phyloP scores from a whole-genome alignment of 2,888 invertebrate genomes.

The Lasioglossum marginatum region DNA sequence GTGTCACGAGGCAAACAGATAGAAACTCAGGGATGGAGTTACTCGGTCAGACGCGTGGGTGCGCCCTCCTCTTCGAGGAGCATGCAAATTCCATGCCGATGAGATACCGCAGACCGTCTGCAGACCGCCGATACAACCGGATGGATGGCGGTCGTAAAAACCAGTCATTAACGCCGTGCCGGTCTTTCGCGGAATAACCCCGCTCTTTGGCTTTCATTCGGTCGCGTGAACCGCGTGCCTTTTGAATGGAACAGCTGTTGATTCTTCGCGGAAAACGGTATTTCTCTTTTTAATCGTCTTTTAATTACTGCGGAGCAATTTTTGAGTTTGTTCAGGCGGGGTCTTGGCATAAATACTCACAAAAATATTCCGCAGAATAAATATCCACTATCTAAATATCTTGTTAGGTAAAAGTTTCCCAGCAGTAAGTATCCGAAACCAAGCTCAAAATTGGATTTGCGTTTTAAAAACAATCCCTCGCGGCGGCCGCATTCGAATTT shows the following conservation, averaged over 20 bases:
- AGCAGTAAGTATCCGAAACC: neutral
- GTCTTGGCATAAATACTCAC: neutral
- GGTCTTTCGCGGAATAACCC: constrained; percentile 29
- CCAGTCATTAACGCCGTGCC: constrained; percentile 27
- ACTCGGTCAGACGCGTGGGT: constrained; percentile 55
- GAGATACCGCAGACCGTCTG: constrained; percentile 53
- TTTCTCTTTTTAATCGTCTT: neutral
- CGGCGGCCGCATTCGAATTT: neutral
- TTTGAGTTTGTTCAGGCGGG: neutral
- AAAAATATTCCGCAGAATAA: neutral
- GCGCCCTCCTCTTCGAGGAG: constrained; percentile 57
- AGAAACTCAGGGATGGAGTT: constrained; percentile 68
- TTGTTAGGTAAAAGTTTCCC: neutral
- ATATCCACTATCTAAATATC: neutral
- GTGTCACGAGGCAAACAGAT: constrained; percentile 47
- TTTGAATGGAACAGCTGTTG: neutral
- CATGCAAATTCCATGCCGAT: constrained; percentile 65
- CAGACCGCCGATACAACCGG: constrained; percentile 55
- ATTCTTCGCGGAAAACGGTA: neutral
- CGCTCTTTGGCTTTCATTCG: neutral
- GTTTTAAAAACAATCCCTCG: neutral
- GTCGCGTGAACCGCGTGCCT: neutral
- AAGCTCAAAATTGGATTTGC: neutral
- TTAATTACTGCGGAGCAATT: neutral
- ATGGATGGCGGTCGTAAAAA: constrained; percentile 41